These are phyloP conservation scores for Conops quadrifasciatus DNA, from an alignment of 2,888 invertebrate genomes.

Conservation along the genomic window DNA sequence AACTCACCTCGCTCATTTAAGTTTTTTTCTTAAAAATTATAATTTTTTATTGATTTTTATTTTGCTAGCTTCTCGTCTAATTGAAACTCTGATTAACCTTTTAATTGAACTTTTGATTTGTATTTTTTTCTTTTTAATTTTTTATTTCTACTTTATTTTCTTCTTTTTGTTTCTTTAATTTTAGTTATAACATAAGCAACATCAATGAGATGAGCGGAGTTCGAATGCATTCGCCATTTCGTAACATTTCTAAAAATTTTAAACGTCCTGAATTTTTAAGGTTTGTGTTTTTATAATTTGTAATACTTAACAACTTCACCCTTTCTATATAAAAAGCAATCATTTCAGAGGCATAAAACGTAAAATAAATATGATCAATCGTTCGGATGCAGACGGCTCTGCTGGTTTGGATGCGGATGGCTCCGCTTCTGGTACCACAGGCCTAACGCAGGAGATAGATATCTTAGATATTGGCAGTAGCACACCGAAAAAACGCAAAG, in stretches of 20 bases:
- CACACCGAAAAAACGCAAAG: slow-evolving; percentile 74
- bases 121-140: neutral
- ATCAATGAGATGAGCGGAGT: slow-evolving; percentile 61
- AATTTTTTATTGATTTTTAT: too few relatives aligned
- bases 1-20: too few relatives aligned
- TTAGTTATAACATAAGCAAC: slow-evolving; percentile 59
- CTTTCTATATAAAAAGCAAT: slow-evolving; percentile 17
- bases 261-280: slow-evolving; percentile 63
- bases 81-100: too few relatives aligned
- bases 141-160: slow-evolving; percentile 21
- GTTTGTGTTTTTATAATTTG: slow-evolving; percentile 41
- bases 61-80: too few relatives aligned
- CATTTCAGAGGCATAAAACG: slow-evolving; percentile 71
- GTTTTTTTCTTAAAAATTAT: too few relatives aligned
- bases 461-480: slow-evolving; percentile 73
- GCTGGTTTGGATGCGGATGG: slow-evolving; percentile 63
- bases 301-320: neutral
- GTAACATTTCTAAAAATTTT: slow-evolving; percentile 60
- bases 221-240: slow-evolving; percentile 62
- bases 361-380: slow-evolving; percentile 68
- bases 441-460: slow-evolving; percentile 77
- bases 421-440: slow-evolving; percentile 72
- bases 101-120: neutral
- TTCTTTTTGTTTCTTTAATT: slow-evolving; percentile 24
- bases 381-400: slow-evolving; percentile 52